Percentiles rank a stretch among this genome's conserved stretches.
Conservation (phyloP, 2,888 invertebrate species). For the Epinotia demarniana region DNA sequence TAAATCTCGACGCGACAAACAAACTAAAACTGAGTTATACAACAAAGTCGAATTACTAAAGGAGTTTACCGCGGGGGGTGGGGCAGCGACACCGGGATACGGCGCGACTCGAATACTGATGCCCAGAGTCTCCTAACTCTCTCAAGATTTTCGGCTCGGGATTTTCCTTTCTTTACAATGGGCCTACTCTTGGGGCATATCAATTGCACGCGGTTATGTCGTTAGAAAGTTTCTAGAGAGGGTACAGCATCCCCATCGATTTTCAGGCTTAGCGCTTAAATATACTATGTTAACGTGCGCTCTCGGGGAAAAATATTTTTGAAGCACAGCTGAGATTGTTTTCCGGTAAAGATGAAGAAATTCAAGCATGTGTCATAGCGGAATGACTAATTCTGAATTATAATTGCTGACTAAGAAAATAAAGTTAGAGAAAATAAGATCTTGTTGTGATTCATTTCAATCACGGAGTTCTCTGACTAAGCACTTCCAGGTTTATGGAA, state of each 20-base stretch:
- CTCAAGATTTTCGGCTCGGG: constrained; percentile 83
- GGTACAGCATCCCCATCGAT: constrained; percentile 74
- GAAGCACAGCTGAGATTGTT: constrained; percentile 27
- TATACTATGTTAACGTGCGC: constrained; percentile 44
- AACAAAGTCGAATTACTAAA: constrained; percentile 84
- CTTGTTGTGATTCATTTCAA: background rate
- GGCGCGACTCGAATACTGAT: constrained; percentile 78
- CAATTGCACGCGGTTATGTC: constrained; percentile 85
- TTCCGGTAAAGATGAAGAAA: background rate
- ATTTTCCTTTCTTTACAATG: constrained; percentile 85
- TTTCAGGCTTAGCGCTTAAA: constrained; percentile 70
- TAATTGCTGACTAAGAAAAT: background rate
- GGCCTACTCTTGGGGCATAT: constrained; percentile 84
- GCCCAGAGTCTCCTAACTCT: constrained; percentile 75
- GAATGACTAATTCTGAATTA: constrained; percentile 8
- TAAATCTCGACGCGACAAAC: constrained; percentile 81
- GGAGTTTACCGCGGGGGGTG: constrained; percentile 78
- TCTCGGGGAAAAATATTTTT: constrained; percentile 32
- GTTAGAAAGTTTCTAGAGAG: constrained; percentile 81
- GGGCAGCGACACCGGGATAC: constrained; percentile 72
- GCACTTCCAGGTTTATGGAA: constrained; percentile 28
- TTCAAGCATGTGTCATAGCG: background rate
- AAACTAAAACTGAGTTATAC: constrained; percentile 82
- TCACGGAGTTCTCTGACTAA: background rate
- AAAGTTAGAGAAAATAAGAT: background rate